Evolutionary conservation across 92 coral and sea anemone genomes (phyloP).

Genomic region (Actinernus sp.): DNA sequence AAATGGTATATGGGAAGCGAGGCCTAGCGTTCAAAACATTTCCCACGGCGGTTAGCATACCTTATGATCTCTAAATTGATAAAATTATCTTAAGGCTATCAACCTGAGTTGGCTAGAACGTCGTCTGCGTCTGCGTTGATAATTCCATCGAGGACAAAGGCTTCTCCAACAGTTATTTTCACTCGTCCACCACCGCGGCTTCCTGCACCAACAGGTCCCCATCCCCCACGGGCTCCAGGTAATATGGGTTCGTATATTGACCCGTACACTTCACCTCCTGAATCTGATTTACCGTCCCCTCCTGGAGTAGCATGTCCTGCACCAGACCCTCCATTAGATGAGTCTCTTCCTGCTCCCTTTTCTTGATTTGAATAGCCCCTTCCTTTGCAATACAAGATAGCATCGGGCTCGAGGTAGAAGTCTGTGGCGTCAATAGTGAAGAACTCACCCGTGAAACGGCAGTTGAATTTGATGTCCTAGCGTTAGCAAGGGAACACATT

Average conservation of each 20-base stretch:
- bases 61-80: not conserved
- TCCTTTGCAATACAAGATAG: slow-evolving; percentile 61
- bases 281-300: slow-evolving; percentile 46
- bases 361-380: slow-evolving; percentile 49
- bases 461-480: slow-evolving; percentile 70
- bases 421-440: slow-evolving; percentile 72
- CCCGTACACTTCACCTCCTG: slow-evolving; percentile 47
- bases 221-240: slow-evolving; percentile 66
- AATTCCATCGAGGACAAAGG: slow-evolving; percentile 60
- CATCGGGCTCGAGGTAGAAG: slow-evolving; percentile 69
- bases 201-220: slow-evolving; percentile 52
- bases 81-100: not conserved
- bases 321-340: slow-evolving; percentile 59
- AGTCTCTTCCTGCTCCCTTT: slow-evolving; percentile 61
- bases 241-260: slow-evolving; percentile 60
- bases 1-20: too few relatives aligned
- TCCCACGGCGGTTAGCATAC: too few relatives aligned
- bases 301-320: slow-evolving; percentile 73
- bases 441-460: slow-evolving; percentile 60
- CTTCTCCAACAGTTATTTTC: slow-evolving; percentile 54
- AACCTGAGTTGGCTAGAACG: slow-evolving; percentile 55
- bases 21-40: too few relatives aligned
- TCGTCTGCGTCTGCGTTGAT: slow-evolving; percentile 57
- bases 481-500: not conserved
- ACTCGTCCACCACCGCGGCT: slow-evolving; percentile 73